These are phyloP conservation scores for Zygogramma bicolorata DNA, from an alignment of 2,888 invertebrate species.

Conservation along the genomic window DNA sequence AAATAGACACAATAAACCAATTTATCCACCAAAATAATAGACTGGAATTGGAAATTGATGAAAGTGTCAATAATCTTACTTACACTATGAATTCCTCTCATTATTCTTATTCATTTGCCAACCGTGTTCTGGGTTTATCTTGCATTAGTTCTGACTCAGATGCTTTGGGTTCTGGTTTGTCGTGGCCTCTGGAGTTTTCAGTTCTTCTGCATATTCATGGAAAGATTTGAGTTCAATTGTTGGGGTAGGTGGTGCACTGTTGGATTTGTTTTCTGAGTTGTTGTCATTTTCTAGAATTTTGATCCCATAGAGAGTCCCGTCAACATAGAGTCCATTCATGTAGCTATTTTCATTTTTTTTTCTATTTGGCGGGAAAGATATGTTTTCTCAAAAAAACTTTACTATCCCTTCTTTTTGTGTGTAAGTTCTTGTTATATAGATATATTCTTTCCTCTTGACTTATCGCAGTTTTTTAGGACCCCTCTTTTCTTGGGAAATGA, in stretches of 20 bases:
- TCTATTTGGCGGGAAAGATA: too few relatives aligned
- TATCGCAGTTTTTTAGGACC: background rate
- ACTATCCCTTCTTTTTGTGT: too few relatives aligned
- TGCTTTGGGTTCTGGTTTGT: background rate
- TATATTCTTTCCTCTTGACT: background rate
- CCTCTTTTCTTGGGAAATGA: background rate
- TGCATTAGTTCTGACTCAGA: background rate
- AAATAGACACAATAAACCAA: background rate
- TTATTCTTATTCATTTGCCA: background rate
- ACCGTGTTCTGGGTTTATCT: background rate
- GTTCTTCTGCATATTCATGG: background rate
- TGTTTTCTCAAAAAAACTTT: too few relatives aligned
- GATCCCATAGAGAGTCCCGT: background rate
- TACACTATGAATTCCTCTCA: background rate
- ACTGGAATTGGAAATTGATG: background rate
- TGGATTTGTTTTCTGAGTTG: background rate
- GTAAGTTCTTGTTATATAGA: background rate
- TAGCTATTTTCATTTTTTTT: too few relatives aligned
- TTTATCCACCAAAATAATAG: background rate
- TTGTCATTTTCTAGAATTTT: background rate
- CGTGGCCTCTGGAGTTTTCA: background rate
- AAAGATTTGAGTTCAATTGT: background rate
- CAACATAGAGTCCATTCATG: too few relatives aligned
- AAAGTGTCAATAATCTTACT: background rate
- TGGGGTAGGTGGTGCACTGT: background rate